A percentile compares a stretch with the other conserved stretches of the same genome.
These are phyloP conservation scores for Centropus bengalensis DNA, from an alignment of 2,113 vertebrate genomes.

Conservation along the genomic window DNA sequence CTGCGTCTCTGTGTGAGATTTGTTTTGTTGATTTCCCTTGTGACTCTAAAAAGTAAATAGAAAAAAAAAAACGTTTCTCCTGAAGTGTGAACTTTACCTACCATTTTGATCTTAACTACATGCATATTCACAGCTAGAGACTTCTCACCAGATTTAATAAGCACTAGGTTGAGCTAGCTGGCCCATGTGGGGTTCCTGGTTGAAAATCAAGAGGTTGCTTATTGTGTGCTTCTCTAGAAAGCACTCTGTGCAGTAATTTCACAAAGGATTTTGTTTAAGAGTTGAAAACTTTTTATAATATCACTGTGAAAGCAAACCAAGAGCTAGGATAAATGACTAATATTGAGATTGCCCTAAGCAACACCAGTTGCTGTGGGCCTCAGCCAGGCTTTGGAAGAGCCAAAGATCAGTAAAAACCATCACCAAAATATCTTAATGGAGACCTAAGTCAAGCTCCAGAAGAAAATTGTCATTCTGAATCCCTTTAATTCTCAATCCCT, in stretches of 20 bases:
- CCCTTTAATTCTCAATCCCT: not conserved
- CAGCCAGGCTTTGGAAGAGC: not conserved
- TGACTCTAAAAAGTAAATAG: not conserved
- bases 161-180: not conserved
- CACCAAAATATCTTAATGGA: not conserved
- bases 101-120: not conserved
- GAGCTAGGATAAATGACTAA: not conserved
- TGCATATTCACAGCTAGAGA: not conserved
- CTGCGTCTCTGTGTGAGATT: not conserved
- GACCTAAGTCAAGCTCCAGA: not conserved
- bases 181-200: not conserved
- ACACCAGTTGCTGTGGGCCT: not conserved
- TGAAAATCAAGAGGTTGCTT: not conserved
- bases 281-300: not conserved
- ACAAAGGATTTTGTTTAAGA: not conserved
- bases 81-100: not conserved
- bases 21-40: not conserved
- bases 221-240: not conserved
- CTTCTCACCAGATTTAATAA: not conserved
- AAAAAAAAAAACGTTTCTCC: not conserved
- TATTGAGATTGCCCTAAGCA: not conserved
- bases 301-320: not conserved
- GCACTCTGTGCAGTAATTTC: not conserved
- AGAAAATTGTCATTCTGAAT: not conserved
- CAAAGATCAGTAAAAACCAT: not conserved